Evolutionary conservation across 2,888 invertebrate genomes (phyloP), one percentile per base, ranked within the genome.

Genomic region (Tromatobia lineatoria): DNA sequence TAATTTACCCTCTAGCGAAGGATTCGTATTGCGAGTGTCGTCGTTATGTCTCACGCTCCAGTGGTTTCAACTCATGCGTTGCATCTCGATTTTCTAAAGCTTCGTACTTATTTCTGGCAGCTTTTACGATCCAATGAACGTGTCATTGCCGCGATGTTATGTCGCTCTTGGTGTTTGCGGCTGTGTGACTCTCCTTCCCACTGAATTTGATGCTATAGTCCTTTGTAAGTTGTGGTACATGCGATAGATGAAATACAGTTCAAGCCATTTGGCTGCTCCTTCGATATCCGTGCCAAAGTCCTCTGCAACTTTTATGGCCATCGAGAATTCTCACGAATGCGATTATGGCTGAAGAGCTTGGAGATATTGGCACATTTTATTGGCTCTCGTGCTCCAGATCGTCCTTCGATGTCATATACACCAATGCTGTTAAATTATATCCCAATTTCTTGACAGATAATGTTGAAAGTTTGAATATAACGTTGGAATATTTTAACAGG

Each of bases 111-210:
- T 7, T 34, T 20, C 47, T 29, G 61, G 59, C 59, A 29, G 29
- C 47, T 10, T 45, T 64, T 64, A 15, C 47, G 61, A 34, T 61
- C 20, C 73, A 61, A 74, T 61, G 59, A 74, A 61, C 59, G 73
- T 74, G 73, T 74, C 73, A 61, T 74, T 59, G 73, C 11, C 45
- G 57, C 73, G 73, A 47, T 47, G 59, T 74, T 74, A 74, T 47
- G 45, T 47, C 47, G 59, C 29, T 47, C 13, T 59, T 45, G 59
- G 47, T 18, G 10, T 59, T 61, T 64, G 38, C 18, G 61, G 18
- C 11, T 64, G 34, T 64, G 61, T 29, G 61, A 3, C 1, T 11
- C 11, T 8, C 59, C 61, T 18, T 34, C 59, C 59, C 2, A 59
- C 15, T 29, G n/a, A 64, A 64, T 64, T 64, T 38, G 8, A 38